Evolutionary conservation across 2,113 vertebrate species (phyloP), one percentile per base, ranked within the genome.

Genomic region (Cyanocitta stelleri): DNA sequence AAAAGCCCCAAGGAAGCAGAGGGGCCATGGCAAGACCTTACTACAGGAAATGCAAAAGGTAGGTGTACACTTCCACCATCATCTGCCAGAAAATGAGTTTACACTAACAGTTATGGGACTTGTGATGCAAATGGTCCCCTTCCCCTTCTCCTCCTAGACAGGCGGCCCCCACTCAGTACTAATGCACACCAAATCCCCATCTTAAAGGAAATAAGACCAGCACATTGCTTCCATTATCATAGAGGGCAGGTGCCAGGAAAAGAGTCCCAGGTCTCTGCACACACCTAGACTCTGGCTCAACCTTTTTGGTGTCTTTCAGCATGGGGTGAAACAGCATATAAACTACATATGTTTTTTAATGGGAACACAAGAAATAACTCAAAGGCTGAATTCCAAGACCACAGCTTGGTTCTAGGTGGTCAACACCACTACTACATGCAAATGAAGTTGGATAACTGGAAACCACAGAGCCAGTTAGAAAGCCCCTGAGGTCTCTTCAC

Each of bases 181-280:
- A 33, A 22, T 5, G 22, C 5, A 4, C 24, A n/a, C 6, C 33
- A 59, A 72, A 54, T 17, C 14, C 62, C 48, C 41, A 9, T 46
- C 24, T 41, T 32, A 8, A 27, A 35, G 63, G 23, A 85, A 75
- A 21, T 19, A 39, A 30, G 13, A 32, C 2, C 2, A 5, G 22
- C 0, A 0, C 26, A 32, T 39, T 2, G 3, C 1, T 2, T 64
- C 29, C 49, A 44, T 33, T 12, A 10, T 23, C 5, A 3, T 10
- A 27, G 33, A 56, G 55, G 26, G 30, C 23, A 64, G 13, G 12
- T 83, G 10, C 7, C 4, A 37, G 17, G 9, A 64, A 48, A 78
- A 52, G 9, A 0, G 3, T 20, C 33, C 23, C 2, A 3, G 29
- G 13, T 8, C 22, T 84, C 72, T 64, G 30, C 32, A 81, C 32